phyloP scores from a whole-genome alignment of 2,888 invertebrate genomes.

The Shargacucullia verbasci region DNA sequence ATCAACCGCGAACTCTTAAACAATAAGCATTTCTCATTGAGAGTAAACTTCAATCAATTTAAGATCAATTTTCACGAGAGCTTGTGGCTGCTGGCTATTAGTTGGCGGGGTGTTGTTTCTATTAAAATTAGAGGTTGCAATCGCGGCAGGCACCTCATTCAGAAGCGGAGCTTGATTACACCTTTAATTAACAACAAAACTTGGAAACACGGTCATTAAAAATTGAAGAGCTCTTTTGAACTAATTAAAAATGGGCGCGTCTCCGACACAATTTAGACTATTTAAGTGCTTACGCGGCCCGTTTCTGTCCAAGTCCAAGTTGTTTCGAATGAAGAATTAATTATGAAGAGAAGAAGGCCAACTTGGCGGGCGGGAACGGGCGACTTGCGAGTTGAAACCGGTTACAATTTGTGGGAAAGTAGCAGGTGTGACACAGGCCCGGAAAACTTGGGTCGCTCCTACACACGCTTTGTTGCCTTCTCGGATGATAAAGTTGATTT shows the following conservation, averaged over 20 bases:
- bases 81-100: conserved; percentile 33
- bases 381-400: conserved; percentile 81
- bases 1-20: conserved; percentile 36
- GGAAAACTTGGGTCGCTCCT: conserved; percentile 77
- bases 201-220: conserved; percentile 81
- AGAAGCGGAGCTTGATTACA: conserved; percentile 64
- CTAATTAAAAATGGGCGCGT: conserved; percentile 87
- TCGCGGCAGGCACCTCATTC: conserved; percentile 58
- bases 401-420: conserved; percentile 87
- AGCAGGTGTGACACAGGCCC: conserved; percentile 82
- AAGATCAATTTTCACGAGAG: conserved; percentile 43
- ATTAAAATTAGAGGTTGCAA: conserved; percentile 67
- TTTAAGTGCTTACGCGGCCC: conserved; percentile 86
- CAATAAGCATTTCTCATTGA: conserved; percentile 41
- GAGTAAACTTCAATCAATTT: conserved; percentile 49
- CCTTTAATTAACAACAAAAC: conserved; percentile 75
- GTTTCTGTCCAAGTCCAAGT: conserved; percentile 83
- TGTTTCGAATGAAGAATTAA: conserved; percentile 89
- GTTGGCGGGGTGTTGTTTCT: conserved; percentile 47
- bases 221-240: conserved; percentile 82
- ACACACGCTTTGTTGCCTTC: conserved; percentile 86
- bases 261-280: conserved; percentile 85
- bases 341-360: conserved; percentile 85
- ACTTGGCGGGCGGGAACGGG: conserved; percentile 73
- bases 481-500: conserved; percentile 86